Base-by-base conservation (phyloP, 2,888 invertebrate species). In the Synanthedon andrenaeformis region DNA sequence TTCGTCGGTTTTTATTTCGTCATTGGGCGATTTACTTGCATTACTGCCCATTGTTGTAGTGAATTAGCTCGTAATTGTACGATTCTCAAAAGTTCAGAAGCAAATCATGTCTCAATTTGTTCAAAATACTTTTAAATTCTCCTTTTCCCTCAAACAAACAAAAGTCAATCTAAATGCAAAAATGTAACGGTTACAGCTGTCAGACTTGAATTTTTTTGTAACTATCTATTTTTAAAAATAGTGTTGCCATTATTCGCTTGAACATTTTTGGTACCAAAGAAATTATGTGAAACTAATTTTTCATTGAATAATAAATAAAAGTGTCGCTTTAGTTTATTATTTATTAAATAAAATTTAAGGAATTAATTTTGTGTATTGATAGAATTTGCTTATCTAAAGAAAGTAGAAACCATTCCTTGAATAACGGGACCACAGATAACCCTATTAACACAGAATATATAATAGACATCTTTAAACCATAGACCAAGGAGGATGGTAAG, bases 31-130 rank as follows among this genome's bases (percentile, higher is more conserved):
- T 72, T 85, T 86, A 69, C 86, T 86, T 48, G 78, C 67, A 63
- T 83, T 84, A 65, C 75, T 82, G 55, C 87, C 87, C 87, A 87
- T 87, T 64, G 53, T 74, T 49, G 53, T 55, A 17, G 42, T 51
- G 35, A 35, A 35, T 35, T 35, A 6, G 35, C 60, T 58, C 42
- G 49, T 52, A 55, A 49, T 54, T 51, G 42, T 23, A 23, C 12
- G 19, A 17, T 45, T n/a, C 42, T 51, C 51, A 54, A 53, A 58
- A 57, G 51, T 57, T 54, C 17, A 52, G 49, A 51, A 48, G 51
- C 53, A 55, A 52, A 52, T 28, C 42, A 42, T 51, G 51, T 45
- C n/a, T 45, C 14, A 14, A 45, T 45, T 13, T 45, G n/a, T 17
- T 23, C n/a, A 23, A 12, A 17, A 51, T n/a, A 51, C 51, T n/a